Percentiles rank a stretch among this genome's conserved stretches.
Evolutionary conservation across 2,888 invertebrate species (phyloP).

Genomic region (Coleophora deauratella): DNA sequence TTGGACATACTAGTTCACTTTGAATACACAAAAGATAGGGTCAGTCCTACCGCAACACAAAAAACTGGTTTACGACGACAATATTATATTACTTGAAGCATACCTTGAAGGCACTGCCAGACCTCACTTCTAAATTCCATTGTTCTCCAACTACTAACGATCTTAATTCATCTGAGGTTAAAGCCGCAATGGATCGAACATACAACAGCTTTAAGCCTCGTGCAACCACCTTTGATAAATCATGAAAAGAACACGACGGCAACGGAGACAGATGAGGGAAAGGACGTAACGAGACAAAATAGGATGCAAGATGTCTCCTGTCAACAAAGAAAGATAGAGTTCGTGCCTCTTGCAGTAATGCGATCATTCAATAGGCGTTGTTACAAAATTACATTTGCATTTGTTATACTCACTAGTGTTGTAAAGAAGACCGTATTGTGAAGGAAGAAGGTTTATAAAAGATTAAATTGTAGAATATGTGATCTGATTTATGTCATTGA

Average conservation of each 20-base stretch:
- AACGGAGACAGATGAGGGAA: constrained; percentile 17
- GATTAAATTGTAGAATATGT: no score
- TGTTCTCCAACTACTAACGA: constrained; percentile 18
- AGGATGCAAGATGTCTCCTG: constrained; percentile 22
- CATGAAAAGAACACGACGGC: constrained; percentile 20
- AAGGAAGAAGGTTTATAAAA: no score
- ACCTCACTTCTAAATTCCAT: no score
- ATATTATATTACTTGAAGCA: no score
- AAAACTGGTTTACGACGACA: no score
- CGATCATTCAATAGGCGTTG: constrained; percentile 51
- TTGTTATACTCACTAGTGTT: neutral
- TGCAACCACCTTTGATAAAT: constrained; percentile 9
- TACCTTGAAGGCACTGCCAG: no score
- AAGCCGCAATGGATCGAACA: constrained; percentile 11
- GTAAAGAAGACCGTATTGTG: no score
- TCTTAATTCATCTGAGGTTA: constrained; percentile 7
- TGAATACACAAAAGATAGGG: no score
- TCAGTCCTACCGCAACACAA: no score
- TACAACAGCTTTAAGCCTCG: no score
- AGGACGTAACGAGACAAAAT: constrained; percentile 13
- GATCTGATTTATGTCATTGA: constrained; percentile 38
- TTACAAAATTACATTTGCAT: constrained; percentile 27
- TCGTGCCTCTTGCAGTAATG: constrained; percentile 53
- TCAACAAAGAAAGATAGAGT: constrained; percentile 55
- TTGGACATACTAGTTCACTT: no score